A percentile compares a stretch with the other conserved stretches of the same genome.
These are phyloP conservation scores for Bergia sp. DNA, from an alignment of 92 coral and sea anemone species.

Conservation along the genomic window DNA sequence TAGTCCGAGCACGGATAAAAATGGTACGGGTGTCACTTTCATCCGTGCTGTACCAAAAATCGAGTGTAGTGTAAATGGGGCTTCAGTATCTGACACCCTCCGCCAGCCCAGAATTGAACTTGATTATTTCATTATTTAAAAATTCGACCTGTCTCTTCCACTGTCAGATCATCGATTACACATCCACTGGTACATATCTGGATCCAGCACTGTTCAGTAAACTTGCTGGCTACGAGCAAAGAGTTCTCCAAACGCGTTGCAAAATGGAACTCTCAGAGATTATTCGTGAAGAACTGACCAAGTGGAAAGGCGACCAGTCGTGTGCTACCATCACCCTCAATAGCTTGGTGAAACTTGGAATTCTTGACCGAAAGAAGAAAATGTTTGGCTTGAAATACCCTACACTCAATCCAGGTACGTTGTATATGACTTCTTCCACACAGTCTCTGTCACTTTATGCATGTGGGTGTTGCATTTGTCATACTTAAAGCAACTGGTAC, in stretches of 20 bases:
- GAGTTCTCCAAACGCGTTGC: slow-evolving; percentile 34
- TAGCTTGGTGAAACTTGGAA: slow-evolving; percentile 72
- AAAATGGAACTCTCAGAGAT: slow-evolving; percentile 58
- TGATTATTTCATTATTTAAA: neutral
- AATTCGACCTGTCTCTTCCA: neutral
- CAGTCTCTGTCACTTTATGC: too few species aligned
- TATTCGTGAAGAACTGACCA: slow-evolving; percentile 56
- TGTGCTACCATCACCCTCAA: slow-evolving; percentile 68
- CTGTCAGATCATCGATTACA: slow-evolving; percentile 50
- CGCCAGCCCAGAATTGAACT: neutral
- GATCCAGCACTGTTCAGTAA: slow-evolving; percentile 66
- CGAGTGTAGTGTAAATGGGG: too few species aligned
- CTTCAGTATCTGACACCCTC: too few species aligned
- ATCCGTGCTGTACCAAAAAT: too few species aligned
- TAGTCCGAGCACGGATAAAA: too few species aligned
- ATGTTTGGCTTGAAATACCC: slow-evolving; percentile 66
- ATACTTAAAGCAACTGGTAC: too few species aligned
- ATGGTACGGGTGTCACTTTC: too few species aligned
- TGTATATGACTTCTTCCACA: neutral
- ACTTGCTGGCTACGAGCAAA: slow-evolving; percentile 56
- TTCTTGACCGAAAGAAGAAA: slow-evolving; percentile 67
- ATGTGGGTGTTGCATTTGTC: too few species aligned
- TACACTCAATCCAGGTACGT: slow-evolving; percentile 67
- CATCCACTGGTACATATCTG: slow-evolving; percentile 65
- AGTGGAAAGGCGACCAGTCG: slow-evolving; percentile 35